Percentiles rank a stretch among this genome's conserved stretches.
Evolutionary conservation across 2,797 vertebrate genomes (phyloP).

Genomic region (Buceros bicornis): DNA sequence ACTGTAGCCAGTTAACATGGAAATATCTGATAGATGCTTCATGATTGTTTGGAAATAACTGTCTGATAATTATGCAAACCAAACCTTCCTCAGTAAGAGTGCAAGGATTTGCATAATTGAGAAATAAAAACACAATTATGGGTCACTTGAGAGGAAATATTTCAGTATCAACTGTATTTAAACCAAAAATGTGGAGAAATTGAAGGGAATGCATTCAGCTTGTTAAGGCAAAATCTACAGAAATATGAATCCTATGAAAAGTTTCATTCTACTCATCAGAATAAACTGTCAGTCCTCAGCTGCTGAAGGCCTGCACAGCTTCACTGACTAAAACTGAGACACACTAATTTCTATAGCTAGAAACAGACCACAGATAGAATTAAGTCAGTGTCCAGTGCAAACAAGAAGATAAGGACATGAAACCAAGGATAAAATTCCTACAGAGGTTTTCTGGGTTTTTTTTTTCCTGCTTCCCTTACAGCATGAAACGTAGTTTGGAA

Average conservation of each 20-base stretch:
- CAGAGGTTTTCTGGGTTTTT: neutral
- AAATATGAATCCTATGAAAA: neutral
- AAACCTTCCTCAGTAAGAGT: neutral
- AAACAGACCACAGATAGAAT: neutral
- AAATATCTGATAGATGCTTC: neutral
- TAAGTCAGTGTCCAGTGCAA: neutral
- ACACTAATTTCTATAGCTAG: neutral
- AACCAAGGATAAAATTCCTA: neutral
- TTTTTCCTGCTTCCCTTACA: neutral
- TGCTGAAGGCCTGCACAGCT: neutral
- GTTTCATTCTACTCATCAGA: neutral
- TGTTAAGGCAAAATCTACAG: neutral
- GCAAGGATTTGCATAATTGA: slow-evolving; percentile 16
- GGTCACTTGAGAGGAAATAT: neutral
- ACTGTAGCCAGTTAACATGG: neutral
- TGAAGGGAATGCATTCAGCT: neutral
- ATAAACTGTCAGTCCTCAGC: neutral
- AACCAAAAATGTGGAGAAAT: neutral
- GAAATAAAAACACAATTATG: slow-evolving; percentile 23
- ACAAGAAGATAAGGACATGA: neutral
- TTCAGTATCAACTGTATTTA: neutral
- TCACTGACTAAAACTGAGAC: neutral
- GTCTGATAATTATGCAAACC: slow-evolving; percentile 16
- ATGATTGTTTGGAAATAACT: neutral
- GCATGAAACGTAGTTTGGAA: neutral